A percentile compares a stretch with the other conserved stretches of the same genome.
phyloP scores from a whole-genome alignment of 2,888 invertebrate species.

The Phrixothrix hirtus region DNA sequence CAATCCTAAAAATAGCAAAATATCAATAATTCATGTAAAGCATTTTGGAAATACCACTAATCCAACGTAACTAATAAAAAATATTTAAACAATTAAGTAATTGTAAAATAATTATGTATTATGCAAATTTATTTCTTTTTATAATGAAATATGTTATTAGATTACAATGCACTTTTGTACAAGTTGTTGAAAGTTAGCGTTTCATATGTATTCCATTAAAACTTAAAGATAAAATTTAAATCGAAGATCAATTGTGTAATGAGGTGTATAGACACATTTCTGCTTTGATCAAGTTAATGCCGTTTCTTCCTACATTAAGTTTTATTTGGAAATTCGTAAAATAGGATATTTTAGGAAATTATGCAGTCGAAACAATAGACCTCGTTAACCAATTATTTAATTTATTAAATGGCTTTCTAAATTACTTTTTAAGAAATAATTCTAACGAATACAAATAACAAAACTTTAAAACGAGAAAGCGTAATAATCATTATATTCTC shows the following conservation, averaged over 20 bases:
- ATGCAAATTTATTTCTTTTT: slow-evolving; percentile 4
- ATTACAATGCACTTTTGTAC: no score
- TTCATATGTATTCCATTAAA: neutral
- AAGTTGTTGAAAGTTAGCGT: no score
- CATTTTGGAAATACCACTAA: no score
- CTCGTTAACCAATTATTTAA: slow-evolving; percentile 12
- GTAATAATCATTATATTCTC: no score
- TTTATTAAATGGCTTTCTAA: slow-evolving; percentile 8
- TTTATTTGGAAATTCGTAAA: neutral
- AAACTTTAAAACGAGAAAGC: no score
- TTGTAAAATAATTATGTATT: neutral
- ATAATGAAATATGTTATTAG: no score
- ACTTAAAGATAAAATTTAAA: neutral
- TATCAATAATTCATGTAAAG: no score
- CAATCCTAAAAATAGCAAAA: no score
- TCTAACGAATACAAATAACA: no score
- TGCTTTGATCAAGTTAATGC: neutral
- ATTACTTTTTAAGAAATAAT: no score
- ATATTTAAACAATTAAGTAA: neutral
- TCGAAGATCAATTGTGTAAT: neutral
- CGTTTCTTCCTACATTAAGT: neutral
- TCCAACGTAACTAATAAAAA: no score
- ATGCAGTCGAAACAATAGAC: no score
- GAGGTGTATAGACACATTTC: neutral
- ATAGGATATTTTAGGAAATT: neutral